These are phyloP conservation scores for Gorsachius goisagi DNA, from an alignment of 2,113 vertebrate genomes.

Conservation along the genomic window DNA sequence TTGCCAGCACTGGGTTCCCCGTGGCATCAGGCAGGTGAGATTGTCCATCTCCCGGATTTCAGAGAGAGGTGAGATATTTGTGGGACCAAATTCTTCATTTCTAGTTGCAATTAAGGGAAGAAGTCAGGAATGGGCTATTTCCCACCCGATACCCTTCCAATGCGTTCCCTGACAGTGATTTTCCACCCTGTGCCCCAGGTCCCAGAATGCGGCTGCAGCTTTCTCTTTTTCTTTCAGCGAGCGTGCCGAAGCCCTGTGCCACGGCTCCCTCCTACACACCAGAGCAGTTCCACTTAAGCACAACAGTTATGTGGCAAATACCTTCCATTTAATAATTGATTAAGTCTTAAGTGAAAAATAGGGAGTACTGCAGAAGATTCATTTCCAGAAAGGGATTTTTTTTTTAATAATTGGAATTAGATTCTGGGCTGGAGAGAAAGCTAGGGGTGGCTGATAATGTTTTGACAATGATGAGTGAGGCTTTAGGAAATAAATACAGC, in stretches of 20 bases:
- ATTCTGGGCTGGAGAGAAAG: conserved; percentile 36
- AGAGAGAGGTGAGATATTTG: neutral
- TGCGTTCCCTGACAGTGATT: accelerated
- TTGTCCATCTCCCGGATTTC: neutral
- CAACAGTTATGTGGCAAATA: neutral
- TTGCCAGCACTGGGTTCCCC: neutral
- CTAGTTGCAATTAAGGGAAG: neutral
- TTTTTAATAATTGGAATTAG: conserved; percentile 19
- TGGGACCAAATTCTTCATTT: neutral
- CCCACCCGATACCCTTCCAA: accelerated
- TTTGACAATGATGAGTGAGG: conserved; percentile 69
- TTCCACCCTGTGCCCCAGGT: neutral
- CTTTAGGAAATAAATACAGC: conserved; percentile 61
- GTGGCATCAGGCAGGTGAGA: neutral
- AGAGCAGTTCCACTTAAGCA: neutral
- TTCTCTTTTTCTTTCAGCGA: neutral
- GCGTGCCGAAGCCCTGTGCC: neutral
- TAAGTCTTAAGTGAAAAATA: conserved; percentile 47
- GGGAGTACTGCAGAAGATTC: conserved; percentile 16
- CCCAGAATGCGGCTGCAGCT: neutral
- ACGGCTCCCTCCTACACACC: neutral
- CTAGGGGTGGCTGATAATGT: conserved; percentile 36
- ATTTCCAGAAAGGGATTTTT: conserved; percentile 25
- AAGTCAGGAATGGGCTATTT: neutral
- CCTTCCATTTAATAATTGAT: conserved; percentile 53